phyloP scores from a whole-genome alignment of 1,140 invertebrate species.

The Nephila pilipes region DNA sequence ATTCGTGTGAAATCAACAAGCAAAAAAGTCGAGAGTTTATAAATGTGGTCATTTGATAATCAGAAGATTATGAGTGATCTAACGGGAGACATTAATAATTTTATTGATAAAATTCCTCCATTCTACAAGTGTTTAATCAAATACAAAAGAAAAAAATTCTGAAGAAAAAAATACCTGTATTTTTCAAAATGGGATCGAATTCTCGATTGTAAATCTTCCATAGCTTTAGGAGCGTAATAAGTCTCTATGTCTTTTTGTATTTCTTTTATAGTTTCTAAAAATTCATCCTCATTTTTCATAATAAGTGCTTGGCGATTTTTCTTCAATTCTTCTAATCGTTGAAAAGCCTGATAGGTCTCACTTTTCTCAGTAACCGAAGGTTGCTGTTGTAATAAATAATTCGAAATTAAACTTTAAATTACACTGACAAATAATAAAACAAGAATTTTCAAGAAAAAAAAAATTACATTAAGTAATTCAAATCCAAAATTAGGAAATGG shows the following conservation, averaged over 20 bases:
- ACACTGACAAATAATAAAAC: no score
- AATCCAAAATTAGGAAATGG: no score
- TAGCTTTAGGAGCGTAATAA: slow-evolving; percentile 33
- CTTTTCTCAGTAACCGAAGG: slow-evolving; percentile 41
- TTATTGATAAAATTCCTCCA: no score
- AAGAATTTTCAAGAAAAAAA: no score
- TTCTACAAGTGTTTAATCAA: no score
- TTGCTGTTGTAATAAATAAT: slow-evolving; percentile 20
- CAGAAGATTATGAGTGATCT: no score
- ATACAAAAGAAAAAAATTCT: no score
- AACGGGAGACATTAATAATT: no score
- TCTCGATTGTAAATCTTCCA: slow-evolving; percentile 42
- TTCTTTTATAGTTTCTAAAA: slow-evolving; percentile 15
- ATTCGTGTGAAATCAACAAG: no score
- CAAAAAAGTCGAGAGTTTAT: no score
- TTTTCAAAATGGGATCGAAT: slow-evolving; percentile 59
- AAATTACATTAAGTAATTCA: no score
- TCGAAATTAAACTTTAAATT: background rate
- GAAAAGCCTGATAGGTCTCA: slow-evolving; percentile 22
- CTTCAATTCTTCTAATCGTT: slow-evolving; percentile 33
- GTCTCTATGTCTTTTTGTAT: slow-evolving; percentile 55
- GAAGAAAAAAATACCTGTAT: slow-evolving; percentile 1
- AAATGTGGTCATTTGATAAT: no score
- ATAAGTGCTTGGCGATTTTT: slow-evolving; percentile 37
- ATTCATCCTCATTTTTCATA: slow-evolving; percentile 56